These are phyloP conservation scores for Thereva nobilitata DNA, from an alignment of 2,888 invertebrate species.

Conservation along the genomic window DNA sequence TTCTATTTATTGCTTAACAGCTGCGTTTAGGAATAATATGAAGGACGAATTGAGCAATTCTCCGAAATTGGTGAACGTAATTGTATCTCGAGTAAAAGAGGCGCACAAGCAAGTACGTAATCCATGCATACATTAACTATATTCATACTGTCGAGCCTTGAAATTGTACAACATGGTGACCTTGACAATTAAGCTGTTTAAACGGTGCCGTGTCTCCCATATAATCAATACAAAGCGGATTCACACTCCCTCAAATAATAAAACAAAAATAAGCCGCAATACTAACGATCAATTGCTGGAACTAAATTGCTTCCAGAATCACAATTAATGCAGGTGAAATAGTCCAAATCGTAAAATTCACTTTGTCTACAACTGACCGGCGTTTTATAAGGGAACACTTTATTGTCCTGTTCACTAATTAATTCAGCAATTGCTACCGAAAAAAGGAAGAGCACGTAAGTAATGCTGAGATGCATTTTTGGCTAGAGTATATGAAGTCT, in stretches of 20 bases:
- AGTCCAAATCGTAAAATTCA: constrained; percentile 60
- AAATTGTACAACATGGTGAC: too few relatives aligned
- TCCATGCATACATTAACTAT: too few relatives aligned
- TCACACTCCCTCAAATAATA: not conserved
- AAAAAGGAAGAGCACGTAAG: constrained; percentile 20
- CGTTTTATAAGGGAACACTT: constrained; percentile 10
- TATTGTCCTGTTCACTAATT: constrained; percentile 5
- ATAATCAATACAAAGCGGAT: not conserved
- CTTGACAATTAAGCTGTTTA: not conserved
- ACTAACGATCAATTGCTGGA: constrained; percentile 56
- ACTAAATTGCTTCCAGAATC: constrained; percentile 53
- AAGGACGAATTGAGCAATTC: too few relatives aligned
- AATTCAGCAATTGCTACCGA: constrained; percentile 1
- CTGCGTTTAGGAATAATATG: too few relatives aligned
- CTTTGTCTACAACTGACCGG: constrained; percentile 54
- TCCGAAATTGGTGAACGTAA: too few relatives aligned
- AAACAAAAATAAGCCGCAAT: not conserved
- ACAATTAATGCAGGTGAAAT: constrained; percentile 60
- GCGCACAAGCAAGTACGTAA: too few relatives aligned
- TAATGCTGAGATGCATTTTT: constrained; percentile 11
- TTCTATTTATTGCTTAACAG: too few relatives aligned
- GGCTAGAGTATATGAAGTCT: not conserved
- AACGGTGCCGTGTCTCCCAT: not conserved
- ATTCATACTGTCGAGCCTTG: too few relatives aligned
- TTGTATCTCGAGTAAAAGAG: too few relatives aligned